Conservation (phyloP, 2,113 vertebrate genomes). For the Gopherus evgoodei region DNA sequence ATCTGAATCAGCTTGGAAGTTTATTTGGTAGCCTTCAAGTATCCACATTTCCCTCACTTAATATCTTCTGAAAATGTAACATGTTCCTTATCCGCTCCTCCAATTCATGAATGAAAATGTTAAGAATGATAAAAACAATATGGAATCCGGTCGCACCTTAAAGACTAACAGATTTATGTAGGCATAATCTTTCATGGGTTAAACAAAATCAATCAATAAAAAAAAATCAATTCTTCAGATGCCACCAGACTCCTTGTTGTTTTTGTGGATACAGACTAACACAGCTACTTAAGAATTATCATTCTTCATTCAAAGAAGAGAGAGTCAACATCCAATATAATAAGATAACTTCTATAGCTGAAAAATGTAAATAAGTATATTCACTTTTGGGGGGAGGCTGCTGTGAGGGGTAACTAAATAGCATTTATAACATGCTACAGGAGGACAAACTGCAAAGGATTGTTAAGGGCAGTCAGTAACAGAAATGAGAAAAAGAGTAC, state of each 20-base stretch:
- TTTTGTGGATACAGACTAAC: too few species aligned
- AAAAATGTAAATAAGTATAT: fast-evolving
- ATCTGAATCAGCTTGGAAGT: neutral
- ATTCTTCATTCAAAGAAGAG: too few species aligned
- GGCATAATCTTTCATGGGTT: too few species aligned
- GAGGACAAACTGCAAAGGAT: neutral
- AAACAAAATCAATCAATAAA: too few species aligned
- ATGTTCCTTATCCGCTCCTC: fast-evolving
- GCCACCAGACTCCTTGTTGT: too few species aligned
- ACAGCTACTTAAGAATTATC: neutral
- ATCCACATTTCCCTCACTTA: neutral
- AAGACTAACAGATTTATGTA: too few species aligned
- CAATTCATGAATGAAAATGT: neutral
- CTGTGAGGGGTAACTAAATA: fast-evolving
- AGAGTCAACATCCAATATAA: neutral
- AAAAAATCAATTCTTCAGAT: too few species aligned
- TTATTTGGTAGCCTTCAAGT: fast-evolving
- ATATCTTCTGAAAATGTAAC: neutral
- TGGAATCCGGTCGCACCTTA: too few species aligned
- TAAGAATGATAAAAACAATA: neutral
- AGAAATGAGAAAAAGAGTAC: neutral
- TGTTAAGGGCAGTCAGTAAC: neutral
- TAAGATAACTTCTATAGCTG: neutral
- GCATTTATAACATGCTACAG: fast-evolving
- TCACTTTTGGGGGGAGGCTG: fast-evolving